Percentiles rank a stretch among this genome's conserved stretches.
Evolutionary conservation across 2,888 invertebrate species (phyloP).

Genomic region (Brachylomia viminalis): DNA sequence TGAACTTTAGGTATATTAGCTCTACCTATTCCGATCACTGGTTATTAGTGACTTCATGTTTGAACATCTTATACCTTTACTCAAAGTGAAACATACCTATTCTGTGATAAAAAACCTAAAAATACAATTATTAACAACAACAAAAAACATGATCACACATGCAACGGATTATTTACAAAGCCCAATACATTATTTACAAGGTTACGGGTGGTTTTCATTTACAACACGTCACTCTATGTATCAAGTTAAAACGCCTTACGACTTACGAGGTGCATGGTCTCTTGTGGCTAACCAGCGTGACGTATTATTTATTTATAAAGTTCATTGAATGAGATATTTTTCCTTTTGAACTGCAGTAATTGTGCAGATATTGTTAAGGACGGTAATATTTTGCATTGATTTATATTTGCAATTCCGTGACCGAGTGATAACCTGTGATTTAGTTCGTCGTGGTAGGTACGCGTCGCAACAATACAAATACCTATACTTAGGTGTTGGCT

Average conservation of each 20-base stretch:
- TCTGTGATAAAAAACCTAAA: constrained; percentile 6
- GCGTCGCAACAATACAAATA: constrained; percentile 51
- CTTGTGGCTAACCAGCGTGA: constrained; percentile 62
- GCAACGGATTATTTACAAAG: constrained; percentile 39
- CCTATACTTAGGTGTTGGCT: constrained; percentile 47
- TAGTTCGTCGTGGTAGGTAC: constrained; percentile 38
- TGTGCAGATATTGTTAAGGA: constrained; percentile 38
- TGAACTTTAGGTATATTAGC: no score
- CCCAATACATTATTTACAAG: constrained; percentile 40
- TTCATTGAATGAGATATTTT: constrained; percentile 53
- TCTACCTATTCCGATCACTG: no score
- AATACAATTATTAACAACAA: constrained; percentile 14
- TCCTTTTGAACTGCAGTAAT: constrained; percentile 38
- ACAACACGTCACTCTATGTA: constrained; percentile 26
- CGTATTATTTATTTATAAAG: constrained; percentile 57
- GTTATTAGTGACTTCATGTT: neutral
- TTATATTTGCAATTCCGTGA: constrained; percentile 56
- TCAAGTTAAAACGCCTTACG: constrained; percentile 40
- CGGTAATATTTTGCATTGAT: constrained; percentile 52
- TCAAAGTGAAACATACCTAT: constrained; percentile 18
- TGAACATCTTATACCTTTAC: neutral
- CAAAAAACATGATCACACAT: constrained; percentile 1
- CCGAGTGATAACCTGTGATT: constrained; percentile 65
- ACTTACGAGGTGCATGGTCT: constrained; percentile 14
- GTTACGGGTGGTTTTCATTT: constrained; percentile 44